A percentile compares a stretch with the other conserved stretches of the same genome.
phyloP scores from a whole-genome alignment of 2,888 invertebrate species.

The Mesorhabditis spiculigera region DNA sequence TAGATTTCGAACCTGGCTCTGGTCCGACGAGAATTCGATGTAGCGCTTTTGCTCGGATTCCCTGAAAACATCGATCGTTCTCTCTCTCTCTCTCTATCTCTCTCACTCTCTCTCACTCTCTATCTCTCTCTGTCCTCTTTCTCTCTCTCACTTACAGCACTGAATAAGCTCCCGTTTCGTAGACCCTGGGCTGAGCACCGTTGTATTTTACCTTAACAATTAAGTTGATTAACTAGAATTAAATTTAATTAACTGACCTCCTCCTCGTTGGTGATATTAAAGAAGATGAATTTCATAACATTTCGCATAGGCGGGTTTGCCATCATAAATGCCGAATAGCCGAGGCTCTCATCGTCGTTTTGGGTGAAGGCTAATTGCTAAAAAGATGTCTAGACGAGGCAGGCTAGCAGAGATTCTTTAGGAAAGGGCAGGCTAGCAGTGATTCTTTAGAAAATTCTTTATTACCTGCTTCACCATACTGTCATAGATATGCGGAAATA shows the following conservation, averaged over 20 bases:
- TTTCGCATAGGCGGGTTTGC: constrained; percentile 30
- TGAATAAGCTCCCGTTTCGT: constrained; percentile 41
- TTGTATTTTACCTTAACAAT: constrained; percentile 19
- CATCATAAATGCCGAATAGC: constrained; percentile 26
- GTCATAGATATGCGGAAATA: not conserved
- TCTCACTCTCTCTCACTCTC: too few species aligned
- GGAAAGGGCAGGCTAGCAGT: too few species aligned
- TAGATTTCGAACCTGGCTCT: not conserved
- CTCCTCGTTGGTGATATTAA: constrained; percentile 47
- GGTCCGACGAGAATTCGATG: constrained; percentile 21
- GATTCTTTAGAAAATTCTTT: not conserved
- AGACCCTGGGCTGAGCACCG: constrained; percentile 33
- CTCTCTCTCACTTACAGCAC: constrained; percentile 26
- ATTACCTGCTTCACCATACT: not conserved
- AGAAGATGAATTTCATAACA: constrained; percentile 43
- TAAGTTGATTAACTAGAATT: not conserved
- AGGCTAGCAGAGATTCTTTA: too few species aligned
- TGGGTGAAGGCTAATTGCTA: constrained; percentile 21
- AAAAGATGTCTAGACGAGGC: constrained; percentile 8
- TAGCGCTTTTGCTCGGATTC: constrained; percentile 48
- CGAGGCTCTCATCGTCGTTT: constrained; percentile 22
- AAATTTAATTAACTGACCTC: constrained; percentile 27
- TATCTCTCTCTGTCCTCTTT: too few species aligned
- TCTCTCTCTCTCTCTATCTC: too few species aligned
- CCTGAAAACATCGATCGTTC: constrained; percentile 20